phyloP scores from a whole-genome alignment of 2,113 vertebrate genomes.

The Alligator sinensis region DNA sequence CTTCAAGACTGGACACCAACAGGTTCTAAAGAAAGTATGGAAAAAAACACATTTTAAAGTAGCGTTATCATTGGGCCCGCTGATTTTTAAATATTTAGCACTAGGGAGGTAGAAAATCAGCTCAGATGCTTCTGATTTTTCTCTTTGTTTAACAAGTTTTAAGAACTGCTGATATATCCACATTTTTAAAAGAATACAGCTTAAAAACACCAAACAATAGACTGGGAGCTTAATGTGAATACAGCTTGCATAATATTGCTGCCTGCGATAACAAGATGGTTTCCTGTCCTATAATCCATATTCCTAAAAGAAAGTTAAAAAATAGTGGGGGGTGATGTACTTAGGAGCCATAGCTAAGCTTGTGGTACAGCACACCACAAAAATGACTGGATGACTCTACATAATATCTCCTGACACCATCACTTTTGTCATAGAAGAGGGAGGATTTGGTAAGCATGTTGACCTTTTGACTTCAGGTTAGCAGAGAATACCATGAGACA shows the following conservation, averaged over 20 bases:
- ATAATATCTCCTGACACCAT: not conserved
- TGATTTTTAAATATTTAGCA: not conserved
- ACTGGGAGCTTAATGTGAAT: too few species aligned
- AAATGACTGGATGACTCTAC: not conserved
- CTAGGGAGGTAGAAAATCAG: not conserved
- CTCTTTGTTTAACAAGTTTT: not conserved
- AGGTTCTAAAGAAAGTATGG: accelerated
- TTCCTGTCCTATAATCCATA: accelerated
- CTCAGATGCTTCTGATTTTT: not conserved
- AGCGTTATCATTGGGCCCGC: not conserved
- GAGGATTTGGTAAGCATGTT: not conserved
- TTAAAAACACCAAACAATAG: not conserved
- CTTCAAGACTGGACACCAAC: not conserved
- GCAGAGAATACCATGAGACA: not conserved
- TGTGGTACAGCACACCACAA: not conserved
- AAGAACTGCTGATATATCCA: not conserved
- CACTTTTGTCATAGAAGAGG: not conserved
- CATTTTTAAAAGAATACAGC: not conserved
- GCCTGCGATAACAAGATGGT: too few species aligned
- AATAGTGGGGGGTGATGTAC: not conserved
- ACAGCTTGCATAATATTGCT: too few species aligned
- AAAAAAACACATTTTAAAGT: not conserved
- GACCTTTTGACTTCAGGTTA: not conserved
- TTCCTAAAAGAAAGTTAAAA: not conserved
- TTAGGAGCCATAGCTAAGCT: not conserved